phyloP scores from a whole-genome alignment of 1,140 invertebrate genomes.

The Diorhabda carinulata region DNA sequence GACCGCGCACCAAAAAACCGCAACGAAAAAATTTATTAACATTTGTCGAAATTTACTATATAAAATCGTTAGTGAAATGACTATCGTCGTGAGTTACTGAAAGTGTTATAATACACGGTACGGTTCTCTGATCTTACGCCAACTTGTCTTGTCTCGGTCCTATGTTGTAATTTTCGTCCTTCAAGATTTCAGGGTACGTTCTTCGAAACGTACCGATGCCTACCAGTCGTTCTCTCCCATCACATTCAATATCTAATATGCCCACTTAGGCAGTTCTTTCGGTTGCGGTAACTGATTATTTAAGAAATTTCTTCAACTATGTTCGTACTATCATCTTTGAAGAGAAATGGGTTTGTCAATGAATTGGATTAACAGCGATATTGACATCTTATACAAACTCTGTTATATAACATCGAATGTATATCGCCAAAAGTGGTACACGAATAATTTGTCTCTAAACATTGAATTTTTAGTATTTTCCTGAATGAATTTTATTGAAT shows the following conservation, averaged over 20 bases:
- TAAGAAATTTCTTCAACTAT: too few relatives aligned
- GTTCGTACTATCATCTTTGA: neutral
- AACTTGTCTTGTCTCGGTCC: neutral
- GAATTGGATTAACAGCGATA: neutral
- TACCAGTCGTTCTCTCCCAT: too few relatives aligned
- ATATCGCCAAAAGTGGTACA: too few relatives aligned
- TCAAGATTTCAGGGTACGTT: constrained; percentile 7
- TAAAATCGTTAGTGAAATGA: constrained; percentile 15
- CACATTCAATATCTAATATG: too few relatives aligned
- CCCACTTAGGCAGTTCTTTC: too few relatives aligned
- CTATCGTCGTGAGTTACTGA: constrained; percentile 22
- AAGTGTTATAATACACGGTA: constrained; percentile 13
- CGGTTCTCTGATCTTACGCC: constrained; percentile 5
- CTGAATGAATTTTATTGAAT: too few relatives aligned
- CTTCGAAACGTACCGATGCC: too few relatives aligned
- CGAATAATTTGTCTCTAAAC: too few relatives aligned
- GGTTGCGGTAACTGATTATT: too few relatives aligned
- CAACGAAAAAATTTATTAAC: constrained; percentile 14
- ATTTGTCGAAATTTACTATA: constrained; percentile 9
- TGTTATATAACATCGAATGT: too few relatives aligned
- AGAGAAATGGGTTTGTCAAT: neutral
- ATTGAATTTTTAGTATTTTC: too few relatives aligned
- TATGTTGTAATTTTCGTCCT: constrained; percentile 19
- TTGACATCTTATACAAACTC: too few relatives aligned
- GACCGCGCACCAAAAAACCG: constrained; percentile 14